These are phyloP conservation scores for Nothoprocta pentlandii DNA, from an alignment of 2,113 vertebrate genomes.

Conservation along the genomic window DNA sequence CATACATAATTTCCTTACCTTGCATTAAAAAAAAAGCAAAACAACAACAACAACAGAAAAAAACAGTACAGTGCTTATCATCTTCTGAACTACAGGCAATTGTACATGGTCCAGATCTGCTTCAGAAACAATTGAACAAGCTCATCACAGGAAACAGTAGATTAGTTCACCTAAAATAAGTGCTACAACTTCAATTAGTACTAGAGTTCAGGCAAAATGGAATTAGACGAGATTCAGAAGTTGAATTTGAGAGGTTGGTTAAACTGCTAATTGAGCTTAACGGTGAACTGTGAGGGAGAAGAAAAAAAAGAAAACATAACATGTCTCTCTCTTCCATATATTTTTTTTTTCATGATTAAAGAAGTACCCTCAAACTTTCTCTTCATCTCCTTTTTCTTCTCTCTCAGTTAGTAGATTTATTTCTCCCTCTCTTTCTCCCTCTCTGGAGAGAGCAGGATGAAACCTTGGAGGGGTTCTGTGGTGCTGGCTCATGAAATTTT, in stretches of 20 bases:
- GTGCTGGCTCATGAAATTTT: not conserved
- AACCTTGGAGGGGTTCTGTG: not conserved
- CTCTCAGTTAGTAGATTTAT: not conserved
- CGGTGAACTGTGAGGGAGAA: not conserved
- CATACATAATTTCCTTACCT: not conserved
- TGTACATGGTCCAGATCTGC: not conserved
- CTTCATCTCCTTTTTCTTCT: not conserved
- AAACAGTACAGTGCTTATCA: not conserved
- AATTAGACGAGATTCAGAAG: constrained; percentile 22
- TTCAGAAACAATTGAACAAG: constrained; percentile 5
- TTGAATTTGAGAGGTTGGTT: not conserved
- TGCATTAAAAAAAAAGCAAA: not conserved
- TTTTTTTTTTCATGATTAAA: not conserved
- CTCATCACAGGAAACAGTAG: not conserved
- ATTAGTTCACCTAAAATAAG: not conserved
- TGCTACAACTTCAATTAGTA: constrained; percentile 18
- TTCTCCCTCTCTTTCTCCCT: not conserved
- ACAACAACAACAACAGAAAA: not conserved
- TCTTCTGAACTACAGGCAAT: not conserved
- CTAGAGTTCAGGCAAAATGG: constrained; percentile 4
- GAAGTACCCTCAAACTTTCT: not conserved
- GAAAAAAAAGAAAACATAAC: fast-evolving
- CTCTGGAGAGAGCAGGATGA: not conserved
- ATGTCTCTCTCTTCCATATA: not conserved
- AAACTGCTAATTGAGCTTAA: constrained; percentile 43